phyloP scores from a whole-genome alignment of 2,888 invertebrate species.

The Cephus spinipes region DNA sequence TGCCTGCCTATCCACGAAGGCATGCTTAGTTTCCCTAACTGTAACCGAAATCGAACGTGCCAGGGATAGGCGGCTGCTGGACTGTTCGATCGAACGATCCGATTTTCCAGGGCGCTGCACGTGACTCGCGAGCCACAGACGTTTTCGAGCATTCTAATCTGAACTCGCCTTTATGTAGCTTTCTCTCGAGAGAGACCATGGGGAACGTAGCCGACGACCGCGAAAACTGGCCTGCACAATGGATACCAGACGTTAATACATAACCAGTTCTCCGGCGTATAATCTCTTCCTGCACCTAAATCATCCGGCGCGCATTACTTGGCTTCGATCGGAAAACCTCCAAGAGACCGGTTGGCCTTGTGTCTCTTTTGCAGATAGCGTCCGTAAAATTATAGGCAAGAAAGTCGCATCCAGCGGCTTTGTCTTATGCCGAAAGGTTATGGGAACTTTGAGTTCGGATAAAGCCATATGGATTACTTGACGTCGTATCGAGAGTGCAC shows the following conservation, averaged over 20 bases:
- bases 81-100: background rate
- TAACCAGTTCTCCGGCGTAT: background rate
- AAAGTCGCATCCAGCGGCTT: background rate
- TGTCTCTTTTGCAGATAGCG: background rate
- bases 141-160: background rate
- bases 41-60: background rate
- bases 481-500: background rate
- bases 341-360: conserved; percentile 8
- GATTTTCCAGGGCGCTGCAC: conserved; percentile 28
- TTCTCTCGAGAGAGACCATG: background rate
- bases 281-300: conserved; percentile 7
- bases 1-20: background rate
- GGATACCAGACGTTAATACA: background rate
- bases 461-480: background rate
- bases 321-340: background rate
- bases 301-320: background rate
- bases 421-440: background rate
- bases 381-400: background rate
- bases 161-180: background rate
- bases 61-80: background rate
- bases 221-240: background rate
- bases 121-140: background rate
- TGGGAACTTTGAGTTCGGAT: background rate
- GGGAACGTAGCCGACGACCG: background rate
- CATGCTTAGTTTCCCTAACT: background rate